phyloP scores from a whole-genome alignment of 1,140 invertebrate species.

The Drosophila erecta region DNA sequence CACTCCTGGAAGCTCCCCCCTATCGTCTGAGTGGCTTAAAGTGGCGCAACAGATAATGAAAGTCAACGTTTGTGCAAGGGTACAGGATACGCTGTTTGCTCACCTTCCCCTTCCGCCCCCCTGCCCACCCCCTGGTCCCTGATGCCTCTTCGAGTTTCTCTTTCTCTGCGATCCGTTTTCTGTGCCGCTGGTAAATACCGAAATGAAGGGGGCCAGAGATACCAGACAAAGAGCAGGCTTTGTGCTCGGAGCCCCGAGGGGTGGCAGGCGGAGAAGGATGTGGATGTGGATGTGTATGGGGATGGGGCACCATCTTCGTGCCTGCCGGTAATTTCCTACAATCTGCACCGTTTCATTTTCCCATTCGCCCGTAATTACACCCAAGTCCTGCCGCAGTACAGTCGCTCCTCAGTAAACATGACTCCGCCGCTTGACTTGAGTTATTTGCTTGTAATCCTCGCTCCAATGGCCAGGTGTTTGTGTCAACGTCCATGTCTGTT shows the following conservation, averaged over 20 bases:
- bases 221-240: conserved; percentile 65
- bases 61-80: conserved; percentile 78
- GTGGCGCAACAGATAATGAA: conserved; percentile 78
- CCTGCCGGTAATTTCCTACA: conserved; percentile 54
- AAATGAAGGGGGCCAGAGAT: not conserved
- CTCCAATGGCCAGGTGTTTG: conserved; percentile 63
- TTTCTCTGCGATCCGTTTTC: conserved; percentile 10
- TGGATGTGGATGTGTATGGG: conserved; percentile 3
- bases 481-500: conserved; percentile 66
- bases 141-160: conserved; percentile 13
- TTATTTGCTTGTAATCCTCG: conserved; percentile 50
- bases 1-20: conserved; percentile 21
- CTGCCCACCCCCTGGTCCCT: not conserved
- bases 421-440: conserved; percentile 11
- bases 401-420: conserved; percentile 25
- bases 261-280: conserved; percentile 8
- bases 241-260: conserved; percentile 35
- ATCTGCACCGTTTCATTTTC: conserved; percentile 10
- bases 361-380: conserved; percentile 45
- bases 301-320: conserved; percentile 35
- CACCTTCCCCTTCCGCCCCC: conserved; percentile 3
- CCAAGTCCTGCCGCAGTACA: conserved; percentile 18
- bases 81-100: conserved; percentile 71
- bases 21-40: conserved; percentile 59
- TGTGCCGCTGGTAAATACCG: conserved; percentile 9